phyloP scores from a whole-genome alignment of 2,113 vertebrate genomes.

The Anoura caudifer region DNA sequence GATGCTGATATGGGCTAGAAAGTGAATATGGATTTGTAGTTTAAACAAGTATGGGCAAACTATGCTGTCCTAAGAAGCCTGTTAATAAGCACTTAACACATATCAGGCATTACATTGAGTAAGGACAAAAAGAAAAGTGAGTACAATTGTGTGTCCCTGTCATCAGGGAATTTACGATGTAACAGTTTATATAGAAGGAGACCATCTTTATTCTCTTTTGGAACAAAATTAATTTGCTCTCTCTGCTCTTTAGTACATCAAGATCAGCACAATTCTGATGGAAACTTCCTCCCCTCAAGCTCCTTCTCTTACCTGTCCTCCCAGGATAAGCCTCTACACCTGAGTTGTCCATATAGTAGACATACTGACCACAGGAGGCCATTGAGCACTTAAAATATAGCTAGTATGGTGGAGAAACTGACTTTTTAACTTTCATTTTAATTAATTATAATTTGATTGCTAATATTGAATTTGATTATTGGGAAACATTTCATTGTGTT shows the following conservation, averaged over 20 bases:
- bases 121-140: neutral
- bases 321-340: neutral
- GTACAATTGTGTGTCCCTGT: neutral
- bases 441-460: neutral
- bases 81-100: neutral
- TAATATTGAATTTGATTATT: neutral
- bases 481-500: neutral
- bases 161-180: neutral
- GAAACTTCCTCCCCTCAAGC: neutral
- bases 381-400: neutral
- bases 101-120: neutral
- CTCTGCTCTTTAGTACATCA: neutral
- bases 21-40: neutral
- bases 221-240: neutral
- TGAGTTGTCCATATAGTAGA: neutral
- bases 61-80: neutral
- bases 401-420: neutral
- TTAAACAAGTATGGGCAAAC: neutral
- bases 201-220: neutral
- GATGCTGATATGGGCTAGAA: neutral
- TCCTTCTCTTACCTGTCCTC: neutral
- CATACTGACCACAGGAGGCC: neutral
- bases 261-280: neutral
- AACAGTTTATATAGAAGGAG: neutral
- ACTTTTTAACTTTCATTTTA: neutral